Base-by-base conservation (phyloP, 1,140 invertebrate species). In the Sitodiplosis mosellana region DNA sequence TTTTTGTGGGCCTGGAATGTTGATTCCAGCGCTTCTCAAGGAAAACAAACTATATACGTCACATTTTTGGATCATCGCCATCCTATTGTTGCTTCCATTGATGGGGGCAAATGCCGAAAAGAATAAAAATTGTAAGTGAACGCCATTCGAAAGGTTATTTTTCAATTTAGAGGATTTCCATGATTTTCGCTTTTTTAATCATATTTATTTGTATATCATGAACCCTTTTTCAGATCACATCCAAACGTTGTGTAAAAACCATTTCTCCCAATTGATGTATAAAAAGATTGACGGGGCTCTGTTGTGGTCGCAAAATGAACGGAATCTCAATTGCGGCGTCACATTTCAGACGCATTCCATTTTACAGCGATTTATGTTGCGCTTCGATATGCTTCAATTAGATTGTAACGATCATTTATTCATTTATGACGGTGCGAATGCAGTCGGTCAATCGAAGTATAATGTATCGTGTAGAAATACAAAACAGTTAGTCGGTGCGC, bases 341-440 rank as follows among this genome's bases (percentile, higher is more conserved):
- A 92, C 87, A 37, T 93, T 92, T 63, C 87, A 90, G 66, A 91
- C 88, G 50, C 86, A 91, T 67, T 87, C 87, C 56, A 87, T 93
- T 51, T 73, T 91, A 51, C 88, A 93, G 67, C 72, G 83, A 53
- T 93, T 93, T 65, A 91, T 92, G 85, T 74, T 93, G 50, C 76
- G 88, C 53, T 93, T 93, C 66, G 81, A 83, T 54, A 66, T 72
- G 54, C 64, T 83, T 20, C 73, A 77, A 54, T 72, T 93, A 47
- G 89, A 92, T 69, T 93, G 88, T 70, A 90, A 92, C 59, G 88
- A 93, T 68, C 87, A 91, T 66, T 75, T 93, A 11, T 86, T 80
- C 58, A 87, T 93, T 56, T 93, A 86, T 60, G 89, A 93, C 69
- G 88, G 88, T 10, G 87, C 86, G 12, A 86, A 91, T 59, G 82